Evolutionary conservation across 2,797 vertebrate species (phyloP), one percentile per base, ranked within the genome.

Genomic region (Melanotaenia trifasciata): DNA sequence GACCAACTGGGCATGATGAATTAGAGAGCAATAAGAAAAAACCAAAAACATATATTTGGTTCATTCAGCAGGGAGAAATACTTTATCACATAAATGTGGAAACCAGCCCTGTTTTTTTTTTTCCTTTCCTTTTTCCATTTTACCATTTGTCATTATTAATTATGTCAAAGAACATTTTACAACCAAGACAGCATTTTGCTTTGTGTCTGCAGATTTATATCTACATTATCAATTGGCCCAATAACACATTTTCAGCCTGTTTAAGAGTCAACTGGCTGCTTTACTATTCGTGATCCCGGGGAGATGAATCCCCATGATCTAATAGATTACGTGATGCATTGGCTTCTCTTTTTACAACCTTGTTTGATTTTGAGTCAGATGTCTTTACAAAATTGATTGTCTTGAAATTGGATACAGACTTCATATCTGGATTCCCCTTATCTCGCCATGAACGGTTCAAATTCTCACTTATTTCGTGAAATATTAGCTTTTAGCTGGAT

Each of bases 1-100:
- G 32, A 5, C 50, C 64, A 13, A 53, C 38, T 51, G 47, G 63
- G 71, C 57, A 66, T 84, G 76, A 81, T 73, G 47, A 72, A 75
- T 28, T 53, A 50, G 67, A 50, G 67, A 70, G 22, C 30, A 18
- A n/a, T 35, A 57, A 57, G 43, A 33, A 40, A 40, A 18, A 1
- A 5, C 14, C 28, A 28, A 18, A 16, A 43, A 43, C 1, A 43
- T 18, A 18, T 43, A 43, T 43, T 43, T 43, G 2, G 38, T 14
- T 40, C 13, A 13, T 40, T 40, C 60, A 78, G 71, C 65, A 60
- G 40, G 2, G 28, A 78, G 63, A 70, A 53, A n/a, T 67, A 40
- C 22, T 71, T 18, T 40, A 62, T 74, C 59, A 47, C 40, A 43
- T 54, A 58, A 68, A 68, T 63, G 53, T 51, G 28, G 12, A 56